These are phyloP conservation scores for Diaphora mendica DNA, from an alignment of 2,888 invertebrate genomes.

Conservation along the genomic window DNA sequence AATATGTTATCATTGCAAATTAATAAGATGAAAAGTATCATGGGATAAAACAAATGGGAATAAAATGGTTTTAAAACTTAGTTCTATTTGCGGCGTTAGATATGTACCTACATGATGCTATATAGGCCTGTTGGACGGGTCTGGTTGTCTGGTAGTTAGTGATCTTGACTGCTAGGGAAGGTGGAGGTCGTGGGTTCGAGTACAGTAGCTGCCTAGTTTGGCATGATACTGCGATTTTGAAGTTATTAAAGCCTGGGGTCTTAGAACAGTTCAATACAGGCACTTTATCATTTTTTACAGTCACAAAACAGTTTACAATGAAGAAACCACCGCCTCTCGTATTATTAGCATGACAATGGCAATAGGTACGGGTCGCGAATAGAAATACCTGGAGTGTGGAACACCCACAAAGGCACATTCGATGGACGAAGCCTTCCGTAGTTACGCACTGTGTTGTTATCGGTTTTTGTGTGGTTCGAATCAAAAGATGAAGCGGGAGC, in stretches of 20 bases:
- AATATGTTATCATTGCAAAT: background rate
- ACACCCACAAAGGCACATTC: conserved; percentile 76
- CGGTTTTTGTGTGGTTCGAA: conserved; percentile 41
- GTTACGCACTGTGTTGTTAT: conserved; percentile 77
- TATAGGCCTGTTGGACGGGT: too few species aligned
- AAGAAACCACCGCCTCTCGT: conserved; percentile 10
- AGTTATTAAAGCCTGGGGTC: background rate
- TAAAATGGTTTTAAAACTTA: background rate
- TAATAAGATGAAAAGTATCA: background rate
- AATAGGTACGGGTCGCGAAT: conserved; percentile 33
- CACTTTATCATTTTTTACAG: conserved; percentile 1
- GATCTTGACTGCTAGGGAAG: too few species aligned
- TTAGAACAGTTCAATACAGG: background rate
- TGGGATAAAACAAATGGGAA: background rate
- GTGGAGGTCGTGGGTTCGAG: too few species aligned
- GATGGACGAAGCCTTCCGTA: conserved; percentile 70
- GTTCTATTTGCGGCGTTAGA: too few species aligned
- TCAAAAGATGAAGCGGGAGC: conserved; percentile 35
- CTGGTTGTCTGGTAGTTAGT: too few species aligned
- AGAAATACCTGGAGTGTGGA: conserved; percentile 54
- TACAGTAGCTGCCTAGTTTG: too few species aligned
- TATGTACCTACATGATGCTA: too few species aligned
- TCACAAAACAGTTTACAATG: conserved; percentile 17
- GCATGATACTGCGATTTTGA: too few species aligned
- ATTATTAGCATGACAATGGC: conserved; percentile 52